phyloP scores from a whole-genome alignment of 2,113 vertebrate species.

The Microtus richardsoni region DNA sequence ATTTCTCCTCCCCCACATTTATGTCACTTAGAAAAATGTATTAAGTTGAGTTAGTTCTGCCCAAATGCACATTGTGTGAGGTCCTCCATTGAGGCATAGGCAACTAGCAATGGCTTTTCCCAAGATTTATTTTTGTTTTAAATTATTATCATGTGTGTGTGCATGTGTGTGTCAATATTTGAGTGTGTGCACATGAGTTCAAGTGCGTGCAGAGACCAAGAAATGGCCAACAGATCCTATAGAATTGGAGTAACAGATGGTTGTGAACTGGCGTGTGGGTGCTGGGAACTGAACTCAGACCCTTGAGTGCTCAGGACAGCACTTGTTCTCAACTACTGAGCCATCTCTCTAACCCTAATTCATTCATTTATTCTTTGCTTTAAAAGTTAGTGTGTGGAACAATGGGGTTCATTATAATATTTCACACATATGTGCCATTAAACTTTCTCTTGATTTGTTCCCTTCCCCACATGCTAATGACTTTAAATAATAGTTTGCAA shows the following conservation, averaged over 20 bases:
- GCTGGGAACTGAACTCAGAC: neutral
- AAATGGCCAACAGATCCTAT: neutral
- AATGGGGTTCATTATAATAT: neutral
- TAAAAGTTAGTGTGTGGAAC: neutral
- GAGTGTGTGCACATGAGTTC: neutral
- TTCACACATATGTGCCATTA: neutral
- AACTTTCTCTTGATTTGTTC: neutral
- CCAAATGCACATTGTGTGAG: neutral
- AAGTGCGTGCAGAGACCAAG: neutral
- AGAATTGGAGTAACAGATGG: neutral
- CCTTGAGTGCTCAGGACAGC: neutral
- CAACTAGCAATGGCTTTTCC: neutral
- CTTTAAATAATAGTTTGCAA: neutral
- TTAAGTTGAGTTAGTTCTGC: neutral
- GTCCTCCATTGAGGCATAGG: neutral
- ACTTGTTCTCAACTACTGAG: neutral
- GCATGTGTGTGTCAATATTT: neutral
- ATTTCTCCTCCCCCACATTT: neutral
- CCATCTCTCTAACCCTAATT: neutral
- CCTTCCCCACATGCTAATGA: neutral
- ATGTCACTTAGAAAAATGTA: neutral
- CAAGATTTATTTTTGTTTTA: neutral
- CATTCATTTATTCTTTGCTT: neutral
- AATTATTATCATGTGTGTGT: neutral
- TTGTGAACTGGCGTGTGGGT: neutral